Evolutionary conservation across 2,113 vertebrate genomes (phyloP).

Genomic region (Siniperca knerii): DNA sequence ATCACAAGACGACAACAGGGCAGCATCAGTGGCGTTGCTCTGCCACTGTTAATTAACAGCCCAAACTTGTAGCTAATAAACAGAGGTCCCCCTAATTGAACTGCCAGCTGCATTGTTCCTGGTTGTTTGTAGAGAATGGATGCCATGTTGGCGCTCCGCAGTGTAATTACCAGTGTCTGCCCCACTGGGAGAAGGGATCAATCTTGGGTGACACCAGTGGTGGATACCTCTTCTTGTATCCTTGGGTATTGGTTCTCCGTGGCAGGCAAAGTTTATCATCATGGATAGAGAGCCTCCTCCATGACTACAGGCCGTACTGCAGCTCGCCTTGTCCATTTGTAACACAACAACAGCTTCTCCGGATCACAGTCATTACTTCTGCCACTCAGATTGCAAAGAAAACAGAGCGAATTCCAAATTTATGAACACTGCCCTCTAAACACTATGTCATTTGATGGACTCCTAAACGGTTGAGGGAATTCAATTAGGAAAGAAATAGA

Average conservation of each 20-base stretch:
- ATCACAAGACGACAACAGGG: neutral
- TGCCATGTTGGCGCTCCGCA: constrained; percentile 51
- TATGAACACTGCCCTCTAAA: constrained; percentile 56
- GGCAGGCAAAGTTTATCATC: constrained; percentile 69
- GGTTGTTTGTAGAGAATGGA: constrained; percentile 64
- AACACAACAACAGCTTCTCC: constrained; percentile 59
- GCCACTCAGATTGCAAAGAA: constrained; percentile 51
- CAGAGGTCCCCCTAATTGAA: constrained; percentile 63
- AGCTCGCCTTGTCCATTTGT: constrained; percentile 43
- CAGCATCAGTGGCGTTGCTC: constrained; percentile 5
- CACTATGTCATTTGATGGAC: constrained; percentile 62
- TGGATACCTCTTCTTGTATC: constrained; percentile 56
- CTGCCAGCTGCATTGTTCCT: constrained; percentile 62
- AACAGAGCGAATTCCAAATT: constrained; percentile 59
- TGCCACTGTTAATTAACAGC: constrained; percentile 58
- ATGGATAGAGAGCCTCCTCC: constrained; percentile 48
- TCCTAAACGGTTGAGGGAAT: constrained; percentile 67
- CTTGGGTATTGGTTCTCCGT: constrained; percentile 52
- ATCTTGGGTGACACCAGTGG: constrained; percentile 61
- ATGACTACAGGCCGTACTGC: constrained; percentile 45
- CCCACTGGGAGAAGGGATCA: constrained; percentile 61
- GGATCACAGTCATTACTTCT: constrained; percentile 52
- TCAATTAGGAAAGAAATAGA: constrained; percentile 71
- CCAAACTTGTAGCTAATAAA: constrained; percentile 58
- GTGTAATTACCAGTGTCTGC: constrained; percentile 71